Conservation (phyloP, 2,888 invertebrate genomes). For the Lepidocyrtinus sp. region DNA sequence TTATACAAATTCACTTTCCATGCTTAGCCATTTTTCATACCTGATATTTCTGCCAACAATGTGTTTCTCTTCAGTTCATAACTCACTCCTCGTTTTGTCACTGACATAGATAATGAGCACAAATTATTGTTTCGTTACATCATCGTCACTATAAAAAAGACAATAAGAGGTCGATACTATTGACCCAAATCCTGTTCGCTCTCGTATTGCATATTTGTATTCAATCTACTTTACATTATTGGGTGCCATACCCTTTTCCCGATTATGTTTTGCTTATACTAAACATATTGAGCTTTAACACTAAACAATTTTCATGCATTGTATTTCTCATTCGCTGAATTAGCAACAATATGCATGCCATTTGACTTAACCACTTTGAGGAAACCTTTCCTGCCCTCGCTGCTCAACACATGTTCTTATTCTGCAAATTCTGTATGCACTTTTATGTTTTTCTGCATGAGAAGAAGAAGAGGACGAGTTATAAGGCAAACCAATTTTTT, state of each 20-base stretch:
- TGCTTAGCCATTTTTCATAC: too few species aligned
- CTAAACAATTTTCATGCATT: too few species aligned
- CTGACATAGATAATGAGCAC: slow-evolving; percentile 51
- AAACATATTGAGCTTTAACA: too few species aligned
- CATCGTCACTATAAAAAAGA: background rate
- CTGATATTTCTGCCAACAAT: too few species aligned
- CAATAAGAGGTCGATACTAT: slow-evolving; percentile 49
- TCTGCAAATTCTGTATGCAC: background rate
- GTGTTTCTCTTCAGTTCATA: background rate
- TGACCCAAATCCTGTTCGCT: slow-evolving; percentile 34
- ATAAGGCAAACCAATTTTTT: background rate
- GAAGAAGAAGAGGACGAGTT: background rate
- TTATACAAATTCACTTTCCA: too few species aligned
- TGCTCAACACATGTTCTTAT: background rate
- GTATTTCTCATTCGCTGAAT: too few species aligned
- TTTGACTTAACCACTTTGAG: background rate
- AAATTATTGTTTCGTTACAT: slow-evolving; percentile 38
- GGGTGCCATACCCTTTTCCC: background rate
- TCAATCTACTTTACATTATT: background rate
- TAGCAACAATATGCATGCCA: too few species aligned
- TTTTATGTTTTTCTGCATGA: background rate
- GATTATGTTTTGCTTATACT: too few species aligned
- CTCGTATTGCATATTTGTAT: background rate
- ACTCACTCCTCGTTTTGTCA: slow-evolving; percentile 40
- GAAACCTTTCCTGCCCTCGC: background rate